A percentile compares a stretch with the other conserved stretches of the same genome.
These are phyloP conservation scores for Athene cunicularia DNA, from an alignment of 2,113 vertebrate species.

Conservation along the genomic window DNA sequence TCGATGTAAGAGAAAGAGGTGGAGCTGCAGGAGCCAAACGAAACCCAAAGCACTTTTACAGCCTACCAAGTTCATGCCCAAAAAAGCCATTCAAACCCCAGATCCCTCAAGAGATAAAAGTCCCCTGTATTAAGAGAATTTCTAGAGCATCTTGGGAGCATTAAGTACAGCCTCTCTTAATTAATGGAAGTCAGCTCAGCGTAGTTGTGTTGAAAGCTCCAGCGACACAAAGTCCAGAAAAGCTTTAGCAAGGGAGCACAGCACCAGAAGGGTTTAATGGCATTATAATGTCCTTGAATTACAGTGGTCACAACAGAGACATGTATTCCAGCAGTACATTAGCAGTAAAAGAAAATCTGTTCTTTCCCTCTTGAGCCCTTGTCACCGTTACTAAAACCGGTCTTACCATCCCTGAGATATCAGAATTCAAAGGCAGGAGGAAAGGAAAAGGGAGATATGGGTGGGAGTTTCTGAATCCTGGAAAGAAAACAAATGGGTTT, in stretches of 20 bases:
- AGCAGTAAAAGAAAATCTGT: neutral
- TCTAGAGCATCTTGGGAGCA: neutral
- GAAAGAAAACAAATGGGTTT: neutral
- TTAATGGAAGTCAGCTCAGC: slow-evolving; percentile 6
- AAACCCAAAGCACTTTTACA: slow-evolving; percentile 12
- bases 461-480: neutral
- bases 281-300: slow-evolving; percentile 24
- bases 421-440: neutral
- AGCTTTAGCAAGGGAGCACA: neutral
- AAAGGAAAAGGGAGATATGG: neutral
- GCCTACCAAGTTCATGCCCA: neutral
- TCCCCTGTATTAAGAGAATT: neutral
- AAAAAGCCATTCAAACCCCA: neutral
- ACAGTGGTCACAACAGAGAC: neutral
- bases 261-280: slow-evolving; percentile 48
- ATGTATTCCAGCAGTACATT: neutral
- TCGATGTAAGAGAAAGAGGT: neutral
- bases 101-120: slow-evolving; percentile 28
- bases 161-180: neutral
- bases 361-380: neutral
- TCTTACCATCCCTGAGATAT: neutral
- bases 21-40: neutral
- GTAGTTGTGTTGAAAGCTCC: slow-evolving; percentile 9
- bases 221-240: slow-evolving; percentile 28
- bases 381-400: neutral